phyloP scores from a whole-genome alignment of 2,888 invertebrate species.

The Cephonodes hylas region DNA sequence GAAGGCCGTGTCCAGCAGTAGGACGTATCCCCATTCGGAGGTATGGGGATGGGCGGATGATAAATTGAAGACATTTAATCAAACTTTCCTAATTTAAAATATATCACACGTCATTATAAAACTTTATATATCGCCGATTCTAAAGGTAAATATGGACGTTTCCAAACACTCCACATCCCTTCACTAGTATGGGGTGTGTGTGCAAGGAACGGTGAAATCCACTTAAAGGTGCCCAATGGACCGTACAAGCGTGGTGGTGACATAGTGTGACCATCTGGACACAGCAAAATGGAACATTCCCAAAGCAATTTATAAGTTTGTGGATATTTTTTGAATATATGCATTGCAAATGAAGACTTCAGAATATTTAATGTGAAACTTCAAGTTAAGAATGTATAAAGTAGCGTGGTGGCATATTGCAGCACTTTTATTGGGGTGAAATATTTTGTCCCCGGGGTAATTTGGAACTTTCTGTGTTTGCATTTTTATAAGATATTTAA shows the following conservation, averaged over 20 bases:
- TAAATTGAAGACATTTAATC: no score
- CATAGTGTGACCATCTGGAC: slow-evolving; percentile 2
- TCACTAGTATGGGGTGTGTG: neutral
- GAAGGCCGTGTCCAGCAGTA: no score
- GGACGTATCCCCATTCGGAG: no score
- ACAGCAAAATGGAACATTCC: neutral
- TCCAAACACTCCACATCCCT: neutral
- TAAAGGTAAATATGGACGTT: neutral
- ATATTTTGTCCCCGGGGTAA: no score
- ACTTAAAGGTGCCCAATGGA: slow-evolving; percentile 22
- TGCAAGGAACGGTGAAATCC: slow-evolving; percentile 6
- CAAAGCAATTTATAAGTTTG: neutral
- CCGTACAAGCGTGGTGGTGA: slow-evolving; percentile 10
- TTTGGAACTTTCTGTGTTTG: neutral
- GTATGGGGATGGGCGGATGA: no score
- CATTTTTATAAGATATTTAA: neutral
- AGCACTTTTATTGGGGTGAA: neutral
- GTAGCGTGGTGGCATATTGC: neutral
- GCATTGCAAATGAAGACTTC: neutral
- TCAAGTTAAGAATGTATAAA: neutral
- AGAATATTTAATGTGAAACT: slow-evolving; percentile 2
- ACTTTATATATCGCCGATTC: neutral
- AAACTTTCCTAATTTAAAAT: neutral
- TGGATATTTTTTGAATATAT: neutral
- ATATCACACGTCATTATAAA: neutral